These are phyloP conservation scores for Trogon surrucura DNA, from an alignment of 2,113 vertebrate species.

Conservation along the genomic window DNA sequence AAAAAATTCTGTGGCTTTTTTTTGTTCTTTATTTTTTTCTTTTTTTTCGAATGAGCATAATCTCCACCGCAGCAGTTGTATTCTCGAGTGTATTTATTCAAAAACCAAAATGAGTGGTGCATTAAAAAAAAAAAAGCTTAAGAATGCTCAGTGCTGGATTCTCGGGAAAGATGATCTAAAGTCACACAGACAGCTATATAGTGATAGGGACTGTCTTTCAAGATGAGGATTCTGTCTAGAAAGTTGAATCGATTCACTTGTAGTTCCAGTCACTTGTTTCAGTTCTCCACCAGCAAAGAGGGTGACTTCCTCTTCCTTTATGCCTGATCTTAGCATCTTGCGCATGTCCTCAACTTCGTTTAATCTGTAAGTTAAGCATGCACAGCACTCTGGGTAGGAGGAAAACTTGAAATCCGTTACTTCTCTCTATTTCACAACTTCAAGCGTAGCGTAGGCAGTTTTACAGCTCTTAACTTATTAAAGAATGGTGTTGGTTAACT, in stretches of 20 bases:
- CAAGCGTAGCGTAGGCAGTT: background rate
- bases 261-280: background rate
- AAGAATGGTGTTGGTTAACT: background rate
- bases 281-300: background rate
- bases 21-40: background rate
- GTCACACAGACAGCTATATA: background rate
- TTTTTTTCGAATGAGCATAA: rapidly evolving
- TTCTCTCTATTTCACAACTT: background rate
- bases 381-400: background rate
- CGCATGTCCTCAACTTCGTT: background rate
- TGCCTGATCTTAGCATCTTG: background rate
- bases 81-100: background rate
- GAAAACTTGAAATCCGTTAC: background rate
- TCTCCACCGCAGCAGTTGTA: background rate
- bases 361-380: background rate
- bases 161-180: background rate
- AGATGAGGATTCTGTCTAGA: background rate
- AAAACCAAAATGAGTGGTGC: background rate
- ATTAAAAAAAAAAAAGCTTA: background rate
- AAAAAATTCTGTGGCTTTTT: background rate
- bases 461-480: background rate
- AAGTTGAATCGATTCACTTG: background rate
- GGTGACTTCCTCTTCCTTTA: background rate
- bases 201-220: background rate
- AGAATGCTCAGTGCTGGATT: background rate